phyloP scores from a whole-genome alignment of 2,888 invertebrate genomes.

The Girardia tigrina region DNA sequence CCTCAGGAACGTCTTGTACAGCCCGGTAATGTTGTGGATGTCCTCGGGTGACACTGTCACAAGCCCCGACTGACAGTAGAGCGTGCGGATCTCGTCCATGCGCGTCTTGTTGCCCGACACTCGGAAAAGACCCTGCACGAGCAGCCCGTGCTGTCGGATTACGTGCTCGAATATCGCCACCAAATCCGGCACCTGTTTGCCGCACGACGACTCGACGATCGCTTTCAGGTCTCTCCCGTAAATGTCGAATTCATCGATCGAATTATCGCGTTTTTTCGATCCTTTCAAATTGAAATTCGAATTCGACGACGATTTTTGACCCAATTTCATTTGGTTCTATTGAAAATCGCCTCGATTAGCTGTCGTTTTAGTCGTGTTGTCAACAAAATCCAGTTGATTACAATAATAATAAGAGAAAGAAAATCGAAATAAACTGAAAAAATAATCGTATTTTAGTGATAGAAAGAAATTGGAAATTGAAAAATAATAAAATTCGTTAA shows the following conservation, averaged over 20 bases:
- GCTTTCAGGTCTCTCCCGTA: not conserved
- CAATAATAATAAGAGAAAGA: too few relatives aligned
- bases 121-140: not conserved
- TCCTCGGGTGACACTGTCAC: not conserved
- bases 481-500: not conserved
- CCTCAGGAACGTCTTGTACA: not conserved
- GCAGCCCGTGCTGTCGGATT: not conserved
- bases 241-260: not conserved
- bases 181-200: not conserved
- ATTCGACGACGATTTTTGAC: not conserved
- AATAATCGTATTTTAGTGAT: not conserved
- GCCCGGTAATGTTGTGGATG: not conserved
- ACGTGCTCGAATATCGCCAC: not conserved
- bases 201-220: not conserved
- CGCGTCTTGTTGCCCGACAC: constrained; percentile 11
- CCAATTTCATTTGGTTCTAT: not conserved
- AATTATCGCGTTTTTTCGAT: not conserved
- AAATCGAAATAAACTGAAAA: not conserved
- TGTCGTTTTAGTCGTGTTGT: too few relatives aligned
- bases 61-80: not conserved
- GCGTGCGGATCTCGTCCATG: not conserved
- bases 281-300: not conserved
- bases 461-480: not conserved
- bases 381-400: too few relatives aligned
- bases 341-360: too few relatives aligned